phyloP scores from a whole-genome alignment of 2,113 vertebrate genomes.

The Phaethornis superciliosus region DNA sequence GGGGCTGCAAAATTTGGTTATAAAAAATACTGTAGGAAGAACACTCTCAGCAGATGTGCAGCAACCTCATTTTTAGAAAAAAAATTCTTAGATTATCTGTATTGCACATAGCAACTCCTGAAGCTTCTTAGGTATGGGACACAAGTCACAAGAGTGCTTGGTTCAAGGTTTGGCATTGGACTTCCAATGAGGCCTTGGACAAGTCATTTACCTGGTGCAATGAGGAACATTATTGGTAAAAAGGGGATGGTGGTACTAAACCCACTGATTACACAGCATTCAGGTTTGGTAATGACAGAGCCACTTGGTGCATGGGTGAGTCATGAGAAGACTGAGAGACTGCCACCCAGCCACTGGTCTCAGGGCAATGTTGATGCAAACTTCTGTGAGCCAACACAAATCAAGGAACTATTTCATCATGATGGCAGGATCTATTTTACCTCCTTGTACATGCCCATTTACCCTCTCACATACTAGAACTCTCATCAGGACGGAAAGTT shows the following conservation, averaged over 20 bases:
- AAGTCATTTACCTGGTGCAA: not conserved
- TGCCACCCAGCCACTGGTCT: not conserved
- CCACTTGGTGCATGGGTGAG: fast-evolving
- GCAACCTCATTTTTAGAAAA: not conserved
- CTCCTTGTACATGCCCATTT: not conserved
- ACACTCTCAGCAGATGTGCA: not conserved
- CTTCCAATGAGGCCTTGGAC: not conserved
- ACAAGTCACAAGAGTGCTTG: not conserved
- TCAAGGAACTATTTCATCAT: not conserved
- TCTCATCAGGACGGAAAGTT: not conserved
- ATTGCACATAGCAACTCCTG: not conserved
- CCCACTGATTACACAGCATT: not conserved
- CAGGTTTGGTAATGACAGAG: not conserved
- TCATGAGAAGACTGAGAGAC: not conserved
- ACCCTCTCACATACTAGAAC: not conserved
- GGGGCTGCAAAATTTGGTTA: not conserved
- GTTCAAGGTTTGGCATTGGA: not conserved
- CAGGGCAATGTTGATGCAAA: not conserved
- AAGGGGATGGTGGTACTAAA: not conserved
- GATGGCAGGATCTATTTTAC: not conserved
- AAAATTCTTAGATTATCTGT: not conserved
- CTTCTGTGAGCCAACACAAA: not conserved
- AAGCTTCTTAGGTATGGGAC: not conserved
- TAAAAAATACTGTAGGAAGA: not conserved
- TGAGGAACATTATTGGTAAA: not conserved